These are phyloP conservation scores for Ameiurus melas DNA, from an alignment of 2,113 vertebrate species.

Conservation along the genomic window DNA sequence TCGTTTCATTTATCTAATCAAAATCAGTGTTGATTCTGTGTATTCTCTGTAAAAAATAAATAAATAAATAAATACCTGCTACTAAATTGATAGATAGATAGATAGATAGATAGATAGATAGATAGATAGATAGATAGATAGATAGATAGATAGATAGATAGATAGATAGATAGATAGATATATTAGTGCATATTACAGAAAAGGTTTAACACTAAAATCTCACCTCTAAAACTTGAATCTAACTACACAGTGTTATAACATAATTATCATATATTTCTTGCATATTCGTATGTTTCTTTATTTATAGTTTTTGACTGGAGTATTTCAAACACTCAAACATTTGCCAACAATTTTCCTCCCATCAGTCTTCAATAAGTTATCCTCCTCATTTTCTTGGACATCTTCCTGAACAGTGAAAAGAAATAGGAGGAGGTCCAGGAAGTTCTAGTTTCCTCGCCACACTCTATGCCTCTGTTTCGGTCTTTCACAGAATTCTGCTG, in stretches of 20 bases:
- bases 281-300: too few relatives aligned
- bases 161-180: neutral
- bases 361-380: neutral
- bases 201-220: constrained; percentile 48
- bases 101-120: neutral
- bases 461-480: constrained; percentile 34
- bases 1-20: neutral
- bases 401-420: constrained; percentile 43
- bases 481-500: constrained; percentile 24
- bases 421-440: constrained; percentile 42
- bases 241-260: constrained; percentile 55
- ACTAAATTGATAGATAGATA: neutral
- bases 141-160: neutral
- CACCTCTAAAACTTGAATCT: constrained; percentile 40
- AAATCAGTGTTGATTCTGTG: constrained; percentile 7
- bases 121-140: neutral
- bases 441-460: constrained; percentile 36
- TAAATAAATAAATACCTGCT: too few relatives aligned
- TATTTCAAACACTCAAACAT: neutral
- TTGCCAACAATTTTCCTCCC: neutral
- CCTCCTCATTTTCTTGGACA: neutral
- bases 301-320: neutral
- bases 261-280: constrained; percentile 53
- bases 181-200: neutral
- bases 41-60: neutral